phyloP scores from a whole-genome alignment of 2,797 vertebrate genomes.

The Sciurus carolinensis region DNA sequence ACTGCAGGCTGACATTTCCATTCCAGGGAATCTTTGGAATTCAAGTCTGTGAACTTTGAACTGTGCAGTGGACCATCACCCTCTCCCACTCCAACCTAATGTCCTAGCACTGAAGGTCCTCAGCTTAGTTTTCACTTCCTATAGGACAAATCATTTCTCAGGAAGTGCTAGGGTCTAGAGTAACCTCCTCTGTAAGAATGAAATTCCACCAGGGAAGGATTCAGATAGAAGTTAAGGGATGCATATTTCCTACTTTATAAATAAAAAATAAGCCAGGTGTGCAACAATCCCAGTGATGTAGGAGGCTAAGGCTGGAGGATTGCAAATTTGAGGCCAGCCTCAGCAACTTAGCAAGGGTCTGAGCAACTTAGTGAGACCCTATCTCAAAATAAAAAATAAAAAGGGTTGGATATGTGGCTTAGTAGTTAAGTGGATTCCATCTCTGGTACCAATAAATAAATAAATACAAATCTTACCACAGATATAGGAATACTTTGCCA shows the following conservation, averaged over 20 bases:
- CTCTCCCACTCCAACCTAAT: too few species aligned
- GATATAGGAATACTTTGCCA: neutral
- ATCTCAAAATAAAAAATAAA: neutral
- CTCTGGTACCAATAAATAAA: neutral
- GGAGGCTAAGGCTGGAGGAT: neutral
- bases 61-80: neutral
- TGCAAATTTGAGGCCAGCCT: neutral
- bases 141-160: too few species aligned
- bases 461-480: neutral
- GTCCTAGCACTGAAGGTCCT: too few species aligned
- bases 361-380: neutral
- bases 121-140: too few species aligned
- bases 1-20: neutral
- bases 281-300: neutral
- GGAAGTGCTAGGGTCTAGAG: too few species aligned
- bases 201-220: constrained; percentile 40
- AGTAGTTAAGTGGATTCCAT: neutral
- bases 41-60: constrained; percentile 39
- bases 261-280: neutral
- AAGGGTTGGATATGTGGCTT: neutral
- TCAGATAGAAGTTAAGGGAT: neutral
- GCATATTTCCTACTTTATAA: neutral
- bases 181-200: neutral
- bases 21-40: constrained; percentile 21
- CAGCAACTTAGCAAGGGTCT: neutral